Conservation (phyloP, 2,797 vertebrate genomes). For the Myotis planiceps region DNA sequence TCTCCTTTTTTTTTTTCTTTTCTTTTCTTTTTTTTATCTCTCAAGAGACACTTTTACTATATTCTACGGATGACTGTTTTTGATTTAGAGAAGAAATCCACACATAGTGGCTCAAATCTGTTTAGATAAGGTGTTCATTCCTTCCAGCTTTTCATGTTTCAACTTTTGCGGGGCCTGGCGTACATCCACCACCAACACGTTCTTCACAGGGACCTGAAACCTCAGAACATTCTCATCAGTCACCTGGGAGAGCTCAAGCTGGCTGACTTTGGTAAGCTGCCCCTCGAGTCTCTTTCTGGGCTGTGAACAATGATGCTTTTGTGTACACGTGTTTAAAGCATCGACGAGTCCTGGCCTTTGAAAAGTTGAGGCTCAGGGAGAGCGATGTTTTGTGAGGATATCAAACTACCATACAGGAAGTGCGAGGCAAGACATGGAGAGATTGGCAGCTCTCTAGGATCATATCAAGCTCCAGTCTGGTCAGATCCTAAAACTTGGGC, state of each 20-base stretch:
- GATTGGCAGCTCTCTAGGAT: not conserved
- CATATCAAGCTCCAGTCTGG: not conserved
- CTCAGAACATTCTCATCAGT: conserved; percentile 96
- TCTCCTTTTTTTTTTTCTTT: not conserved
- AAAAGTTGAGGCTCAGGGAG: not conserved
- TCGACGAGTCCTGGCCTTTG: not conserved
- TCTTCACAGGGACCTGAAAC: conserved; percentile 95
- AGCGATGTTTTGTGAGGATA: not conserved
- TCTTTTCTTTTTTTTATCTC: conserved; percentile 3
- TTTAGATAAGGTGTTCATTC: conserved; percentile 72
- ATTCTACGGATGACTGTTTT: conserved; percentile 71
- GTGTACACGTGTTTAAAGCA: conserved; percentile 49
- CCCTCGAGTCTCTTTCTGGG: conserved; percentile 22
- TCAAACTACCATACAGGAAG: conserved; percentile 1
- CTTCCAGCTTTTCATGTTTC: conserved; percentile 94
- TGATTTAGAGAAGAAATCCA: conserved; percentile 73
- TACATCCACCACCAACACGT: conserved; percentile 93
- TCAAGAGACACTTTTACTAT: conserved; percentile 66
- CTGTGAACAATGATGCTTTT: conserved; percentile 65
- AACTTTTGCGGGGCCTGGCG: conserved; percentile 92
- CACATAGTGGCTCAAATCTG: conserved; percentile 61
- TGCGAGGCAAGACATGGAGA: not conserved
- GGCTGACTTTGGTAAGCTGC: conserved; percentile 92
- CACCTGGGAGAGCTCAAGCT: conserved; percentile 96
- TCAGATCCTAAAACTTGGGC: not conserved